phyloP scores from a whole-genome alignment of 1,140 invertebrate species.

The Copidosoma floridanum region DNA sequence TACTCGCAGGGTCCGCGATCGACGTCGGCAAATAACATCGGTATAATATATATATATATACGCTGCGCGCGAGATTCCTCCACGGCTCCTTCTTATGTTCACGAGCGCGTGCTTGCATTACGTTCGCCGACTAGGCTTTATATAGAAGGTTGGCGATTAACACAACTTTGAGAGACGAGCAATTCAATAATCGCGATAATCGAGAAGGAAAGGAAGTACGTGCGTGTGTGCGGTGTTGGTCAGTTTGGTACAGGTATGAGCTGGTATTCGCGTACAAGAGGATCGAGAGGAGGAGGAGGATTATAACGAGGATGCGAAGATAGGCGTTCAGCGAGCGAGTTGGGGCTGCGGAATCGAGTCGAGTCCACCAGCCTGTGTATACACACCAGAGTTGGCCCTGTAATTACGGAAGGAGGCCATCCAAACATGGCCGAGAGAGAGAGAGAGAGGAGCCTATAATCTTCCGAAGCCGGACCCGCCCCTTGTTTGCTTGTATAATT shows the following conservation, averaged over 20 bases:
- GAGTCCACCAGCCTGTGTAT: too few species aligned
- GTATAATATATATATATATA: too few species aligned
- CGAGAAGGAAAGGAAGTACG: background rate
- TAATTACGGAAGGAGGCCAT: slow-evolving; percentile 51
- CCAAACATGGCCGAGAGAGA: slow-evolving; percentile 38
- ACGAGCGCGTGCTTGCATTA: too few species aligned
- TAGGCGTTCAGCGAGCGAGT: too few species aligned
- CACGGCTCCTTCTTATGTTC: too few species aligned
- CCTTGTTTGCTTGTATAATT: slow-evolving; percentile 55
- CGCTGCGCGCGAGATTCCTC: too few species aligned
- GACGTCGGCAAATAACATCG: too few species aligned
- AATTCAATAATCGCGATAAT: slow-evolving; percentile 15
- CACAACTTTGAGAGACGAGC: background rate
- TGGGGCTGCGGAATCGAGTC: too few species aligned
- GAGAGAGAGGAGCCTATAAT: slow-evolving; percentile 49
- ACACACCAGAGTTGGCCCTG: slow-evolving; percentile 51
- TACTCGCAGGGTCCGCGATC: too few species aligned
- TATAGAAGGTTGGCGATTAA: background rate
- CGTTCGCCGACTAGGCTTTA: too few species aligned
- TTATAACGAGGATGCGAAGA: background rate
- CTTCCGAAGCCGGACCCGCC: slow-evolving; percentile 46
- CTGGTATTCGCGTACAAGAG: too few species aligned
- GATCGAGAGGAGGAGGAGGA: background rate
- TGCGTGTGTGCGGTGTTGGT: background rate
- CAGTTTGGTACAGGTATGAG: background rate